These are phyloP conservation scores for Cryptocephalus moraei DNA, from an alignment of 2,888 invertebrate genomes.

Conservation along the genomic window DNA sequence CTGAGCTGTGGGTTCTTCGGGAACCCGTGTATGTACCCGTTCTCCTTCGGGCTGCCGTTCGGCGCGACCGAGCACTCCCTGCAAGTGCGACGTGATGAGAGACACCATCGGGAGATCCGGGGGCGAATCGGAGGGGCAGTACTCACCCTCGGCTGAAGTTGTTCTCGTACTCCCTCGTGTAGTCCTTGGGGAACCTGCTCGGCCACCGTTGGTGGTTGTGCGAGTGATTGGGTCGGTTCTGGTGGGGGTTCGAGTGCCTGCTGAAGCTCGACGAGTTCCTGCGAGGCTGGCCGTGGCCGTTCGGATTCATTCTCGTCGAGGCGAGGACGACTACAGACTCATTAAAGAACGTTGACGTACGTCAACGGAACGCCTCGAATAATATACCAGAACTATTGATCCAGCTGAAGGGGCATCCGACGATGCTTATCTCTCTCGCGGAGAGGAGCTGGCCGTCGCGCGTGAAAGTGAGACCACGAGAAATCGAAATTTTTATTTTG, in stretches of 20 bases:
- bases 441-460: no score
- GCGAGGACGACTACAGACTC: no score
- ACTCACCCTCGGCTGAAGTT: conserved; percentile 35
- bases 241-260: conserved; percentile 34
- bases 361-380: no score
- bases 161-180: conserved; percentile 36
- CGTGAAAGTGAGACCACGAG: no score
- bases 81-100: conserved; percentile 1
- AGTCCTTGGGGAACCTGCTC: conserved; percentile 37
- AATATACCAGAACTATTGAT: neutral
- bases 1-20: conserved; percentile 37
- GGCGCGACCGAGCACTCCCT: conserved; percentile 36
- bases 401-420: neutral
- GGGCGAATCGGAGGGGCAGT: neutral
- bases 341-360: no score
- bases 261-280: conserved; percentile 35
- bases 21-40: conserved; percentile 34
- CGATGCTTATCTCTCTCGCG: no score
- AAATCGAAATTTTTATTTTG: no score
- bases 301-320: conserved; percentile 31
- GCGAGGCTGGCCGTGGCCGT: conserved; percentile 35
- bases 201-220: conserved; percentile 36
- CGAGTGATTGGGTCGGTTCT: conserved; percentile 31
- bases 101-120: no score
- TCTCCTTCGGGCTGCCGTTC: conserved; percentile 35